Base-by-base conservation (phyloP, 2,113 vertebrate genomes). In the Butastur rufipennis region DNA sequence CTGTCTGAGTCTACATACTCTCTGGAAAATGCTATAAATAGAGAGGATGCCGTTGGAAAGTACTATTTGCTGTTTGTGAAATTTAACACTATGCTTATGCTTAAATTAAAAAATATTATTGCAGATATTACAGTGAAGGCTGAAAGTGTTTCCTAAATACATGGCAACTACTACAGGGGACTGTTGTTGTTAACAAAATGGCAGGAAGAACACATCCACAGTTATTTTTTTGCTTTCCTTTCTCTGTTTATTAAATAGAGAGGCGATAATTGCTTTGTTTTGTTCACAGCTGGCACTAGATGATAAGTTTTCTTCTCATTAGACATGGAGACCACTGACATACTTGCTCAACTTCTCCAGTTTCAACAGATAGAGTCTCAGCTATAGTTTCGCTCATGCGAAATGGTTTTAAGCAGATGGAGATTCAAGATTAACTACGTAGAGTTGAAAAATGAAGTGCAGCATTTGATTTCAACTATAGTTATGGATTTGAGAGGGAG, bases 261-360 rank as follows among this genome's bases (percentile, higher is more conserved):
- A 93, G 80, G 82, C 86, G 88, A 81, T 81, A 92, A 93, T 95
- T 96, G 88, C 63, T 84, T 74, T 67, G 50, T 34, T 93, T 94
- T 86, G 42, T 62, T 96, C 75, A 50, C 59, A 79, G 72, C 86
- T 95, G 83, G 72, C 86, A 79, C 21, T 58, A 38, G 38, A 66
- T 65, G 23, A 32, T 45, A 77, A 86, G 58, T 90, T 72, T 85
- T 83, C 63, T 72, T 61, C 63, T 68, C 56, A 27, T 93, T 81
- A 90, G 79, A 43, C 27, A 3, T 6, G 19, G 43, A 78, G 56
- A 52, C 29, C 2, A 8, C 38, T 68, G 43, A 29, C 40, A 43
- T 18, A 53, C 25, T 77, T 79, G 58, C 72, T 88, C 63, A 83
- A 47, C 61, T 81, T 86, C 75, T 92, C 81, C 55, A 48, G 34